A percentile compares a stretch with the other conserved stretches of the same genome.
Conservation (phyloP, 2,888 invertebrate genomes). For the Cephus pulcher region DNA sequence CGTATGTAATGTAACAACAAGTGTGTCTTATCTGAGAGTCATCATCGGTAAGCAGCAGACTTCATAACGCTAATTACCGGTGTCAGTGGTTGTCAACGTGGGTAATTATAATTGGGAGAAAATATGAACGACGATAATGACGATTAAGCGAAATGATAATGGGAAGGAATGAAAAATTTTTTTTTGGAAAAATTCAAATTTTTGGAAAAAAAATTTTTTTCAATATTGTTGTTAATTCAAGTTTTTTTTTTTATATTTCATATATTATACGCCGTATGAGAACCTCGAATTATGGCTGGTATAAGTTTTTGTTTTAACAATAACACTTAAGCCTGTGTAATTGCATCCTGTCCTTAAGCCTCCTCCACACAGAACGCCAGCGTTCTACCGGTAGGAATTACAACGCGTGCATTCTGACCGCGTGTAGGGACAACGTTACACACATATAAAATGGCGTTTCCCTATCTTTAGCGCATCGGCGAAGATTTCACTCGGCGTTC, state of each 20-base stretch:
- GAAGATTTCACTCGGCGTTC: conserved; percentile 53
- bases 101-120: background rate
- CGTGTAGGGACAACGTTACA: conserved; percentile 9
- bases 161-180: background rate
- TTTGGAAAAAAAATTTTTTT: background rate
- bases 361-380: conserved; percentile 23
- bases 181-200: background rate
- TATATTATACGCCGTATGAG: conserved; percentile 33
- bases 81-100: conserved; percentile 54
- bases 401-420: conserved; percentile 26
- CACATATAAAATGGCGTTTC: conserved; percentile 12
- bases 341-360: conserved; percentile 30
- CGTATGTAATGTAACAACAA: conserved; percentile 52
- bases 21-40: conserved; percentile 51
- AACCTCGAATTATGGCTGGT: conserved; percentile 50
- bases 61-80: conserved; percentile 64
- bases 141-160: background rate
- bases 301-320: conserved; percentile 58
- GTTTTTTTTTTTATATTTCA: conserved; percentile 22
- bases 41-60: conserved; percentile 54
- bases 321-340: conserved; percentile 54
- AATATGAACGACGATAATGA: background rate
- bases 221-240: background rate
- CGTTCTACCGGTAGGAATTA: background rate
- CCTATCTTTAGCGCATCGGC: conserved; percentile 41